Percentiles rank a stretch among this genome's conserved stretches.
phyloP scores from a whole-genome alignment of 2,113 vertebrate species.

The Anolis sagrei region DNA sequence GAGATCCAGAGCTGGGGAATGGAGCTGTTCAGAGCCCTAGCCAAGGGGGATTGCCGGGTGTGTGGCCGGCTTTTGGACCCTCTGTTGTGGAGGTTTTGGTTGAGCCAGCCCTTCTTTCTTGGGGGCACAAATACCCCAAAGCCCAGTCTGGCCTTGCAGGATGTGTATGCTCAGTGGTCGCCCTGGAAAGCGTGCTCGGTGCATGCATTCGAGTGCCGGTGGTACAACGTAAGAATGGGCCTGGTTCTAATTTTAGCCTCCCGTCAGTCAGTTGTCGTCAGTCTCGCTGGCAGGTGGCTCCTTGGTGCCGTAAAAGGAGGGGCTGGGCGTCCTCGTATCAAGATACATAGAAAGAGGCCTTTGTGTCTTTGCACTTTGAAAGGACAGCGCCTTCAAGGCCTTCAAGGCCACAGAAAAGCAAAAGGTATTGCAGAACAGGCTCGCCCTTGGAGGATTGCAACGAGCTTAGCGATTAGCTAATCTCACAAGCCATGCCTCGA shows the following conservation, averaged over 20 bases:
- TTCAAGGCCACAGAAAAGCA: neutral
- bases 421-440: no score
- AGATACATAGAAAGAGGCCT: neutral
- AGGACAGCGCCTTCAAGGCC: neutral
- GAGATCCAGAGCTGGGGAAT: no score
- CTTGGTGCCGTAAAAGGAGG: neutral
- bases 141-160: no score
- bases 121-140: constrained; percentile 47
- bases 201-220: neutral
- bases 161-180: constrained; percentile 55
- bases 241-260: accelerated
- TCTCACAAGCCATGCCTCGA: neutral
- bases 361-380: neutral
- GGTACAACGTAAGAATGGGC: constrained; percentile 2
- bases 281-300: neutral
- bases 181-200: constrained; percentile 42
- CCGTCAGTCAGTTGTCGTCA: accelerated
- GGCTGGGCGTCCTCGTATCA: accelerated
- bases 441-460: neutral
- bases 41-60: no score
- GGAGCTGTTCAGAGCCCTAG: no score
- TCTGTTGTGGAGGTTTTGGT: constrained; percentile 45
- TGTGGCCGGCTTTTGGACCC: constrained; percentile 36
- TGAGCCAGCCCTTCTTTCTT: neutral
- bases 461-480: constrained; percentile 16